phyloP scores from a whole-genome alignment of 2,888 invertebrate species.

The Eristalinus aeneus region DNA sequence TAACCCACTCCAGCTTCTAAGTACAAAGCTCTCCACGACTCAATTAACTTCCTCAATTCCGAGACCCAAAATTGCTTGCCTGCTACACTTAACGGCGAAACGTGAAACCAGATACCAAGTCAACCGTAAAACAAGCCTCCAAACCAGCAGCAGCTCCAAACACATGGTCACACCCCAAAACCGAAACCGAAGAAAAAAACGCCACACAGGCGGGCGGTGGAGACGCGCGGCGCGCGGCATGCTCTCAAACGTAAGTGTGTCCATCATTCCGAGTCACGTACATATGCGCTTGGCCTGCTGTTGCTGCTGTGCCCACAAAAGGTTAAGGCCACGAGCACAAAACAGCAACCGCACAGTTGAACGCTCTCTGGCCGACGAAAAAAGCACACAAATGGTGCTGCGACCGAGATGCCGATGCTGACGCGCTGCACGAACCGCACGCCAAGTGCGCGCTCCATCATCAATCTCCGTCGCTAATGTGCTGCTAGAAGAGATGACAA shows the following conservation, averaged over 20 bases:
- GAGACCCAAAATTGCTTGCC: neutral
- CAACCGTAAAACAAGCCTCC: conserved; percentile 59
- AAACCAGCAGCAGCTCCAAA: conserved; percentile 31
- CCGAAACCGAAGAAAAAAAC: neutral
- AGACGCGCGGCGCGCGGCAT: neutral
- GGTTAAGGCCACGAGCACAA: conserved; percentile 64
- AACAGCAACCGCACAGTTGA: conserved; percentile 46
- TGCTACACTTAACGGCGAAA: neutral
- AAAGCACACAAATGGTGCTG: neutral
- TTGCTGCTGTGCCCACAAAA: conserved; percentile 39
- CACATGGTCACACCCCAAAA: conserved; percentile 63
- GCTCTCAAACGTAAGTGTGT: neutral
- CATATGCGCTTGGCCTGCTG: neutral
- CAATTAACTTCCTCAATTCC: conserved; percentile 51
- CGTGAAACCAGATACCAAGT: conserved; percentile 23
- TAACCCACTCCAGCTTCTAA: no score
- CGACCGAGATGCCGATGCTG: no score
- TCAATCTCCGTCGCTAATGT: conserved; percentile 36
- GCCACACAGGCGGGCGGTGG: neutral
- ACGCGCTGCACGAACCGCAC: neutral
- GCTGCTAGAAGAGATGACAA: conserved; percentile 23
- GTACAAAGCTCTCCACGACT: neutral
- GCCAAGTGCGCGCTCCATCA: conserved; percentile 50
- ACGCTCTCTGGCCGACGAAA: conserved; percentile 21
- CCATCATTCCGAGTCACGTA: neutral